A percentile compares a stretch with the other conserved stretches of the same genome.
Evolutionary conservation across 1,140 invertebrate genomes (phyloP).

Genomic region (Pissodes strobi): DNA sequence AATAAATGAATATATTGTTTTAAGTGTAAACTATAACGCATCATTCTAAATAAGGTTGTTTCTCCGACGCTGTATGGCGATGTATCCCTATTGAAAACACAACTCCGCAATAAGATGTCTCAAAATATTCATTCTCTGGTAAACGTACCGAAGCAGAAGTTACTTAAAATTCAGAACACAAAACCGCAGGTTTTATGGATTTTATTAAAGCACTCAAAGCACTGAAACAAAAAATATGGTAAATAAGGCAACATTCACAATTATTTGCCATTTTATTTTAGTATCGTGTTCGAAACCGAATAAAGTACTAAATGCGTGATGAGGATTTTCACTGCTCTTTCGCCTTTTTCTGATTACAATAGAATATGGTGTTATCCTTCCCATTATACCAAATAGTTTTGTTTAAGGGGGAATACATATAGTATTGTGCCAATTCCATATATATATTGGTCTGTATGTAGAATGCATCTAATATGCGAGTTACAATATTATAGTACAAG

Average conservation of each 20-base stretch:
- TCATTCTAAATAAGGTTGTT: no score
- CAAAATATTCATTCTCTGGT: conserved; percentile 25
- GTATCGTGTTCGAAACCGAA: conserved; percentile 4
- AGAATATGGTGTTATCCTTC: no score
- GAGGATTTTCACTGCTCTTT: conserved; percentile 14
- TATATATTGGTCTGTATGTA: no score
- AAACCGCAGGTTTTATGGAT: conserved; percentile 30
- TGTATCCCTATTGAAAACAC: background rate
- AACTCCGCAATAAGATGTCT: background rate
- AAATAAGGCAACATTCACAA: conserved; percentile 24
- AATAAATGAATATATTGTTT: no score
- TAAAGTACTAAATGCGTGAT: conserved; percentile 15
- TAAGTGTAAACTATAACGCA: no score
- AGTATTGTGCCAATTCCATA: no score
- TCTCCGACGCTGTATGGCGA: background rate
- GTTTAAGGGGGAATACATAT: no score
- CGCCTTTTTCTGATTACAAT: no score
- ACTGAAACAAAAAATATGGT: conserved; percentile 29
- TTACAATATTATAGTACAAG: no score
- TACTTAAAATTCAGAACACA: conserved; percentile 28
- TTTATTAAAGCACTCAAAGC: conserved; percentile 29
- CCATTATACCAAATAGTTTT: no score
- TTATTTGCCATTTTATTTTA: conserved; percentile 24
- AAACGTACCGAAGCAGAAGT: conserved; percentile 26
- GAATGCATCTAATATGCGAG: no score